Base-by-base conservation (phyloP, 2,888 invertebrate species). In the Urechis unicinctus region DNA sequence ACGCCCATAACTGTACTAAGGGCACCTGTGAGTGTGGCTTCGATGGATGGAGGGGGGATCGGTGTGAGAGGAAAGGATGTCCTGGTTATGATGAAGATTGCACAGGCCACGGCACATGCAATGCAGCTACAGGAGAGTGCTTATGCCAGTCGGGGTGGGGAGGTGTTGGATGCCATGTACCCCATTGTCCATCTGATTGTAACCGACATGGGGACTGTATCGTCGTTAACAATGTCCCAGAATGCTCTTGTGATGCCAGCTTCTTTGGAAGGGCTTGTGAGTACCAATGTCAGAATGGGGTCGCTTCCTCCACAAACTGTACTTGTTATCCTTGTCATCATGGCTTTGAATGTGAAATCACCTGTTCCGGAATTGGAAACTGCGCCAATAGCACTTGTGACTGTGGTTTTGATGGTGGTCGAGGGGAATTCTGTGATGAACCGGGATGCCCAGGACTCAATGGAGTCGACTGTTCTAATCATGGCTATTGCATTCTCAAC, bases 361-460 rank as follows among this genome's bases (percentile, higher is more conserved):
- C 60, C 3, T 70, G 70, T 50, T 63, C 62, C 31, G 57, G 60
- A 13, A 59, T 57, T 2, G 68, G 68, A 3, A 53, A 53, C 24
- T 67, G 67, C 49, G 53, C 17, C 9, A 55, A 57, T 30, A 64
- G 60, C 2, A 51, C 46, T 6, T 70, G 69, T 59, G 63, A 66
- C 45, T 70, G 70, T 57, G 68, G 67, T 3, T 62, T 62, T 17
- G 59, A 50, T 47, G 66, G 68, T 24, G 65, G 65, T 48, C 56
- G 66, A 5, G 70, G 68, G 26, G 60, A 64, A 17, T 58, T 54
- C 58, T 70, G 70, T 56, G 62, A 66, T 30, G 49, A 59, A 26
- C 61, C 64, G 2, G 68, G 68, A 0, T 70, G 70, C 61, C 68
- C 70, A 3, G 70, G 69, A 1, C 24, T 45, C 13, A 48, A 59